Base-by-base conservation (phyloP, 2,797 vertebrate genomes). In the Brachymystax lenok region DNA sequence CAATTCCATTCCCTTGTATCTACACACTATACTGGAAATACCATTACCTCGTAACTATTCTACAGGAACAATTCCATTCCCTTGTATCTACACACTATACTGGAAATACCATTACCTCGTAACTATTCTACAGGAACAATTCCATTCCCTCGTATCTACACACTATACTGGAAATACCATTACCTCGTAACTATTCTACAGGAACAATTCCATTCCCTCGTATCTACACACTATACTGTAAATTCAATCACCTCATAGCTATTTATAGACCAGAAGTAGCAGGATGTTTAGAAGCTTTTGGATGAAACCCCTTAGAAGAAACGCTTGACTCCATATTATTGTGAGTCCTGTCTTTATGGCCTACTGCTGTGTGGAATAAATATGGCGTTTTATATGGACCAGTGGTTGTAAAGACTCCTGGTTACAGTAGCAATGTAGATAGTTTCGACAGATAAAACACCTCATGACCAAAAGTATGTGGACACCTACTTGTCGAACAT, bases 261-360 rank as follows among this genome's bases (percentile, higher is more conserved):
- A 74, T 79, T 73, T 40, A 40, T 10, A 40, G 73, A 76, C 74
- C 74, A 73, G 10, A 86, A 88, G 83, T 86, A 85, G 63, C 81
- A 21, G 21, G 80, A 69, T 72, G 76, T 82, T 84, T 76, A 68
- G 87, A 85, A 81, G 70, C 71, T 3, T 3, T 77, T 21, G 63
- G 73, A 81, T 74, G 75, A 24, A 17, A 35, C 67, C 71, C 77
- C 69, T 24, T 2, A 0, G 76, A 63, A 40, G 6, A 64, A 67
- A 72, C 71, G 68, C 35, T 73, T 71, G 28, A 56, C 56, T 19
- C 67, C 30, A 7, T 61, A 61, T 21, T 4, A 54, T 46, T 30
- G 77, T 77, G 80, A 83, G 67, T 80, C 74, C 77, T 75, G 63
- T 72, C 71, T 76, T 75, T 68, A 59, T 46, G 40, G 69, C 51